Evolutionary conservation across 2,113 vertebrate species (phyloP).

Genomic region (Scophthalmus maximus): DNA sequence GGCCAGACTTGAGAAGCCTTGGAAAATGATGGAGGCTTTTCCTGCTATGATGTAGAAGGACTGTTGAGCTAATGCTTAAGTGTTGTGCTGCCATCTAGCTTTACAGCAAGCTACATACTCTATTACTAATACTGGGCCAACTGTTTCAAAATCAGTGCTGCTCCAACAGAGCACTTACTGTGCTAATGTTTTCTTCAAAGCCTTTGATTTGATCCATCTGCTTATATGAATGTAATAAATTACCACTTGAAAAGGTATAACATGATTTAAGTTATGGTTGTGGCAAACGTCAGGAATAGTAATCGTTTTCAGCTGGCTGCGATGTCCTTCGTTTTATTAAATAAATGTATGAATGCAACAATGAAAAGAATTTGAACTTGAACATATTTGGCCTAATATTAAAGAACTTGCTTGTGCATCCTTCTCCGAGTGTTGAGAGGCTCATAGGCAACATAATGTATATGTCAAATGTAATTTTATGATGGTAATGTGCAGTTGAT

Average conservation of each 20-base stretch:
- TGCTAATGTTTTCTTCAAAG: background rate
- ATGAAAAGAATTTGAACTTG: too few species aligned
- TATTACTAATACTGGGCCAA: background rate
- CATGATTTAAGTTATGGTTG: conserved; percentile 14
- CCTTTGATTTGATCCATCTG: conserved; percentile 9
- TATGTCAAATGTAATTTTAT: too few species aligned
- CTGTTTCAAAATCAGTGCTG: background rate
- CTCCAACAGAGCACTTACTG: conserved; percentile 5
- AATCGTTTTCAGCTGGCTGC: conserved; percentile 21
- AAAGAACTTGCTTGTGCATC: too few species aligned
- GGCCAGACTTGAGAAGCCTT: background rate
- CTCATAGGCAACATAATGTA: too few species aligned
- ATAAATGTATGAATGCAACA: too few species aligned
- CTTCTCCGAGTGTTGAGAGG: too few species aligned
- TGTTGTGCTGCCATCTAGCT: conserved; percentile 75
- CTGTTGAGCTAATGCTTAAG: conserved; percentile 19
- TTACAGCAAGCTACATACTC: background rate
- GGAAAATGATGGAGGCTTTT: conserved; percentile 9
- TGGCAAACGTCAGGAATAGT: background rate
- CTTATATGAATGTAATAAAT: conserved; percentile 36
- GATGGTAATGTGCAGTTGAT: too few species aligned
- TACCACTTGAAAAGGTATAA: conserved; percentile 28
- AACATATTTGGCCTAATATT: too few species aligned
- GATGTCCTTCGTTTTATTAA: too few species aligned
- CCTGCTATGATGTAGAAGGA: background rate